Conservation (phyloP, 2,797 vertebrate genomes). For the Peromyscus aztecus region DNA sequence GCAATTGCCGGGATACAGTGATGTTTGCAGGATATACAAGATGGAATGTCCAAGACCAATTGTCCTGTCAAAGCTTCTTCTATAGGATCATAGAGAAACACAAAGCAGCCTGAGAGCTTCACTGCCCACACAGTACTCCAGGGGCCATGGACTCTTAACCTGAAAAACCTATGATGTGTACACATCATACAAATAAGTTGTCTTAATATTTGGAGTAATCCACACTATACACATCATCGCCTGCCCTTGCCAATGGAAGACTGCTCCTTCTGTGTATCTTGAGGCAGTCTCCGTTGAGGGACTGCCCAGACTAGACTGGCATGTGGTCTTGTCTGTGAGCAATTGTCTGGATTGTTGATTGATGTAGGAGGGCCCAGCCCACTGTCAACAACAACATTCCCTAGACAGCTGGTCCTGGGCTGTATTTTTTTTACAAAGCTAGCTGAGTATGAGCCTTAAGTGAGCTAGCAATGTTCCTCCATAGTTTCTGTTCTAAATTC, state of each 20-base stretch:
- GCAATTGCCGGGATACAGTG: too few relatives aligned
- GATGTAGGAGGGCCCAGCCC: not conserved
- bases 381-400: not conserved
- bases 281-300: not conserved
- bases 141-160: not conserved
- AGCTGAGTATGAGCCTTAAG: not conserved
- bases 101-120: too few relatives aligned
- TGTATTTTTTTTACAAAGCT: not conserved
- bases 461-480: not conserved
- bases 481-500: not conserved
- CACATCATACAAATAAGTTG: not conserved
- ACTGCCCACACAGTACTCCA: not conserved
- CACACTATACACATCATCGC: not conserved
- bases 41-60: too few relatives aligned
- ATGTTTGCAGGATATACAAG: too few relatives aligned
- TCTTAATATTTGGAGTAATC: not conserved
- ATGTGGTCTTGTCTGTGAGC: not conserved
- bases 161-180: not conserved
- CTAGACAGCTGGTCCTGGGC: not conserved
- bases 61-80: too few relatives aligned
- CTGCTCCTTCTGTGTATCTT: not conserved
- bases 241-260: not conserved
- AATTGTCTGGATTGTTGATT: not conserved
- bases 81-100: too few relatives aligned
- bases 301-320: not conserved